Conservation (phyloP, 1,140 invertebrate species). For the Orius insidiosus region DNA sequence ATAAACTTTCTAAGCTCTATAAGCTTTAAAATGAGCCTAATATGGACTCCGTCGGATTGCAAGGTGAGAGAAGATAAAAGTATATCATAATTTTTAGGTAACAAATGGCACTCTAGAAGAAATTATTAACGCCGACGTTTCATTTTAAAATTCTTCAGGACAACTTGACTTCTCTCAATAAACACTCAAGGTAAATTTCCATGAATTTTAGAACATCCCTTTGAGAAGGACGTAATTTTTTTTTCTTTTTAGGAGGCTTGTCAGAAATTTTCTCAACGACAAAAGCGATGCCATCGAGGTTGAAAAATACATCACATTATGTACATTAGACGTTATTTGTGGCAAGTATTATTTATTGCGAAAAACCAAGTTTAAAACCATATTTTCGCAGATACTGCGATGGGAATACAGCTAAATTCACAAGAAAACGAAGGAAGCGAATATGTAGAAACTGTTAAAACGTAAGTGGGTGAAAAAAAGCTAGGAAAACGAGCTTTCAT, state of each 20-base stretch:
- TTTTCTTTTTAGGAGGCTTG: slow-evolving; percentile 27
- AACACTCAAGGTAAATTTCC: slow-evolving; percentile 24
- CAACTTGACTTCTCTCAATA: slow-evolving; percentile 42
- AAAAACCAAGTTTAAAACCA: not conserved
- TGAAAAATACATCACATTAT: slow-evolving; percentile 34
- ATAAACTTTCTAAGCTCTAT: too few relatives aligned
- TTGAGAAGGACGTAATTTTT: too few relatives aligned
- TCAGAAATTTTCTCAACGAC: slow-evolving; percentile 23
- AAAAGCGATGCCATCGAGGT: slow-evolving; percentile 33
- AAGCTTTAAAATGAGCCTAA: too few relatives aligned
- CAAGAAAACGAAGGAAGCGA: slow-evolving; percentile 18
- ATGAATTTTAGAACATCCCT: slow-evolving; percentile 15
- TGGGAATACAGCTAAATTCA: slow-evolving; percentile 20
- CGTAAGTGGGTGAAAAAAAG: slow-evolving; percentile 16
- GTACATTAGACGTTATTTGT: slow-evolving; percentile 45
- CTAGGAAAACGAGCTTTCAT: too few relatives aligned
- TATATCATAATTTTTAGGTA: too few relatives aligned
- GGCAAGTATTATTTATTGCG: slow-evolving; percentile 28
- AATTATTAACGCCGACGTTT: slow-evolving; percentile 46
- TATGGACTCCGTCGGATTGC: too few relatives aligned
- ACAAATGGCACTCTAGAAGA: slow-evolving; percentile 39
- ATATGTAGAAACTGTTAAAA: slow-evolving; percentile 19
- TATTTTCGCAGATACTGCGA: slow-evolving; percentile 20
- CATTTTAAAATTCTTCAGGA: slow-evolving; percentile 49
- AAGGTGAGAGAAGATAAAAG: too few relatives aligned